Conservation (phyloP, 2,797 vertebrate genomes). For the Labeo calbasu region DNA sequence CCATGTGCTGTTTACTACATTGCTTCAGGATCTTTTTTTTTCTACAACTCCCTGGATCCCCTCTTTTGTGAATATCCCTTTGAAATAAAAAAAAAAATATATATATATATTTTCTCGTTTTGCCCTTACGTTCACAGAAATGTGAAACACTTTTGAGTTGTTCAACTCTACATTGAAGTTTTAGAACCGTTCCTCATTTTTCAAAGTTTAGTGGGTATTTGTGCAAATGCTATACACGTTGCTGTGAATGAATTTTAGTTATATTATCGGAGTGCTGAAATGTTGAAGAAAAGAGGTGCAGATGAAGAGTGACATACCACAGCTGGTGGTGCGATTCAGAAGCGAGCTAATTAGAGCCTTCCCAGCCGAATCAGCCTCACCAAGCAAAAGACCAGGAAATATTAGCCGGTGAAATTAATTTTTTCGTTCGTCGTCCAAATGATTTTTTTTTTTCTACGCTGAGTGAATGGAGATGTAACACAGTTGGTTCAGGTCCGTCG, state of each 20-base stretch:
- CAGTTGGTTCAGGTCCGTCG: conserved; percentile 46
- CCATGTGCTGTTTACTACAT: conserved; percentile 24
- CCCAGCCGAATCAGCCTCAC: conserved; percentile 12
- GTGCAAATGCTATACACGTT: conserved; percentile 23
- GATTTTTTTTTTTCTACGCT: not conserved
- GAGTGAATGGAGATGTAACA: conserved; percentile 41
- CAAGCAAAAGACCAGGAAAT: conserved; percentile 9
- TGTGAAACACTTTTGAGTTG: conserved; percentile 14
- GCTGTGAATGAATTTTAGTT: conserved; percentile 5
- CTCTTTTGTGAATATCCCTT: conserved; percentile 13
- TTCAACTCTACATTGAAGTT: not conserved
- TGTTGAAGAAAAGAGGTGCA: conserved; percentile 13
- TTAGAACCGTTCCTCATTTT: conserved; percentile 9
- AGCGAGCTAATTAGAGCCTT: conserved; percentile 4
- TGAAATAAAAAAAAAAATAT: conserved; percentile 4
- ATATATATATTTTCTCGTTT: not conserved
- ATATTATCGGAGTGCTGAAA: not conserved
- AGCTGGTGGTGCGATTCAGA: conserved; percentile 23
- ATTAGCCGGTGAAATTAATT: not conserved
- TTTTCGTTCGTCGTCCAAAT: not conserved
- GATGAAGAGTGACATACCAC: conserved; percentile 18
- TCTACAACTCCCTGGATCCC: conserved; percentile 25
- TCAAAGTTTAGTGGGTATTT: conserved; percentile 25
- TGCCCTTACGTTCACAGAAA: not conserved
- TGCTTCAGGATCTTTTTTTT: conserved; percentile 2